Conservation (phyloP, 2,888 invertebrate genomes). For the Calameuta idolon region DNA sequence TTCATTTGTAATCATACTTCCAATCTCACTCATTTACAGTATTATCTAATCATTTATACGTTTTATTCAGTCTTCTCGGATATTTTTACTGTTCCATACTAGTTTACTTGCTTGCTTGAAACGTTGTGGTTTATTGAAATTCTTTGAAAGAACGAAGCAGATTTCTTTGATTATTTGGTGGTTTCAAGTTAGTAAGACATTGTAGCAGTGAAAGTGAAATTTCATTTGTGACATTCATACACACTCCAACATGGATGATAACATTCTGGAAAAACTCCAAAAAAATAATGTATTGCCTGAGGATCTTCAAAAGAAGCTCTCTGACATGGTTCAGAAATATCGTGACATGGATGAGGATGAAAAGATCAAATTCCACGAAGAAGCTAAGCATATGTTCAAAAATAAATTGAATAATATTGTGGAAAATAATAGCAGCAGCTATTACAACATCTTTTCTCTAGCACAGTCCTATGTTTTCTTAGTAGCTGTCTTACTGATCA, state of each 20-base stretch:
- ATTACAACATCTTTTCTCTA: neutral
- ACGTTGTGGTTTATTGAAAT: neutral
- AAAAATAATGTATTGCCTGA: constrained; percentile 19
- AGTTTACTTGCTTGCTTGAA: neutral
- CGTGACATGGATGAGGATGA: constrained; percentile 57
- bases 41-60: neutral
- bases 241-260: constrained; percentile 24
- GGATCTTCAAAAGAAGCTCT: constrained; percentile 36
- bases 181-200: neutral
- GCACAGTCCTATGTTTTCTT: neutral
- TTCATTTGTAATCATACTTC: neutral
- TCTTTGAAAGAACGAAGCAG: neutral
- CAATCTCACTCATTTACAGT: neutral
- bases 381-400: constrained; percentile 56
- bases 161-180: neutral
- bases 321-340: constrained; percentile 37
- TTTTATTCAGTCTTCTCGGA: neutral
- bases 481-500: constrained; percentile 39
- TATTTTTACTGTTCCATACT: neutral
- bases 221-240: constrained; percentile 1
- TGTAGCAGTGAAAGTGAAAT: neutral
- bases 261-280: constrained; percentile 25
- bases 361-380: constrained; percentile 58
- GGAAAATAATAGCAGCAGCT: neutral
- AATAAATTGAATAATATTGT: constrained; percentile 49